Evolutionary conservation across 2,888 invertebrate genomes (phyloP).

Genomic region (Lypha dubia): DNA sequence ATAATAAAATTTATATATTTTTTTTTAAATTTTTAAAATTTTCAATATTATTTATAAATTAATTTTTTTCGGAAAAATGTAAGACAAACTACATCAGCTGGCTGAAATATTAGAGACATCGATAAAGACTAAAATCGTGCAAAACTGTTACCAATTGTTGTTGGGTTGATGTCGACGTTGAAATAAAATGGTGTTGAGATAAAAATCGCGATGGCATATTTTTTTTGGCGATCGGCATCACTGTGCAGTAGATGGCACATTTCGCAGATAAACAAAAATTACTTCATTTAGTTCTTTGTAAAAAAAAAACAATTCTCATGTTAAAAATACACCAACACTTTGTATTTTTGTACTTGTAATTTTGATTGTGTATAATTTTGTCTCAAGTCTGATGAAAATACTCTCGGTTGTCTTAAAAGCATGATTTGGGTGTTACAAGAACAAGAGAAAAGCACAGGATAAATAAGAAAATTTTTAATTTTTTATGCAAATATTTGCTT

Average conservation of each 20-base stretch:
- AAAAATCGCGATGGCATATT: no score
- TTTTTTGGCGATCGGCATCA: background rate
- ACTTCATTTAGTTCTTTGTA: background rate
- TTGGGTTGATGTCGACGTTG: no score
- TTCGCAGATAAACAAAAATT: background rate
- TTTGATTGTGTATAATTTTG: slow-evolving; percentile 24
- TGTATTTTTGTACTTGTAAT: slow-evolving; percentile 5
- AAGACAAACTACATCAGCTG: no score
- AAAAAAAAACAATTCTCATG: background rate
- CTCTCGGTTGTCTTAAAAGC: slow-evolving; percentile 22
- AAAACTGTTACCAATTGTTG: no score
- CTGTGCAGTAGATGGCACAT: background rate
- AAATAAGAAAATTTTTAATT: background rate
- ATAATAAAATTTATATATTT: no score
- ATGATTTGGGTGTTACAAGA: slow-evolving; percentile 25
- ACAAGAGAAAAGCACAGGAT: background rate
- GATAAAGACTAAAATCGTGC: no score
- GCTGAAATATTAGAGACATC: no score
- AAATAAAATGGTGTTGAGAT: no score
- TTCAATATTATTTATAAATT: no score
- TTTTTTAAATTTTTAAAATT: no score
- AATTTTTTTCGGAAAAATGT: no score
- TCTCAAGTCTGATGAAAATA: slow-evolving; percentile 2
- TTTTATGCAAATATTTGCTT: slow-evolving; percentile 55
- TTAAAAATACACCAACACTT: slow-evolving; percentile 23